Base-by-base conservation (phyloP, 1,140 invertebrate genomes). In the Eulimnadia texana region DNA sequence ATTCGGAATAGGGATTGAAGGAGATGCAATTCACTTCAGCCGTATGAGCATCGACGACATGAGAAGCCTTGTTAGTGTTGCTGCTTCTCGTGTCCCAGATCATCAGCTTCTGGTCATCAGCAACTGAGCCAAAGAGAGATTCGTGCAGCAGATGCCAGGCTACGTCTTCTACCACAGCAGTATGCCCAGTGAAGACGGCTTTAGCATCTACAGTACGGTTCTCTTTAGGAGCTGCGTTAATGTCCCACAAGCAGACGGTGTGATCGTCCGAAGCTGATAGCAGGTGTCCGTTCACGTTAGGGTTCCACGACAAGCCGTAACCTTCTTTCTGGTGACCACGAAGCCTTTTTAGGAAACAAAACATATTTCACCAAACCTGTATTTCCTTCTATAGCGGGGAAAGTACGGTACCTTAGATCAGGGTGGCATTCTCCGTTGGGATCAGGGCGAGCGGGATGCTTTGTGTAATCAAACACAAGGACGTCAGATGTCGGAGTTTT, bases 401-500 rank as follows among this genome's bases (percentile, higher is more conserved):
- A 9, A 16, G n/a, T 27, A 57, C 23, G 22, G 20, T 42, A 67
- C 67, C 76, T 68, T 3, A 94, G 79, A 74, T 93, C 91, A 42
- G 94, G 94, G 72, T 89, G 89, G 71, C 96, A 99, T 76, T 95
- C 89, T 6, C 93, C 93, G 71, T 85, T 97, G 3, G 93, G 91
- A 77, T 96, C 93, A 66, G 96, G 96, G 73, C 98, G 97, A 63
- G 92, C 95, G 0, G 96, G 94, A 80, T 99, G 97, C 73, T 99
- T 99, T 0, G 96, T 98, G 71, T 99, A 99, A 73, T 99, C 96
- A 75, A 99, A 99, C 0, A 99, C 93, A 19, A 98, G 81, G 0
- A 99, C 97, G 80, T 99, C 97, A 68, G 93, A 96, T 0, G 93
- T 96, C 2, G 97, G 97, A 10, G 97, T 99, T 77, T 99, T 99